Conservation (phyloP, 1,140 invertebrate genomes). For the Littorina saxatilis region DNA sequence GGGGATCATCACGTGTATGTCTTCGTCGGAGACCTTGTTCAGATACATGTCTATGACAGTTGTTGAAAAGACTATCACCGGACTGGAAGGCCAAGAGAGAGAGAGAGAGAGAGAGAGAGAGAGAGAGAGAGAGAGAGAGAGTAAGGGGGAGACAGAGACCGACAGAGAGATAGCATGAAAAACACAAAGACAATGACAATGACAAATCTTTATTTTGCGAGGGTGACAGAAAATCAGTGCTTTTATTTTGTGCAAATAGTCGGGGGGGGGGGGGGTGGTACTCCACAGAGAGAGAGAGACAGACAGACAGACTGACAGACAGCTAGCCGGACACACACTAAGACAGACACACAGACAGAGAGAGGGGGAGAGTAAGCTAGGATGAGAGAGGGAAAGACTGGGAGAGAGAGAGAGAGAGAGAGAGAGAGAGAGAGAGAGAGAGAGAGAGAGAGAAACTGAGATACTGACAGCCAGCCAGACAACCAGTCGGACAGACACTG, state of each 20-base stretch:
- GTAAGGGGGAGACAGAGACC: neutral
- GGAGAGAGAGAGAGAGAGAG: neutral
- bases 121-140: slow-evolving; percentile 23
- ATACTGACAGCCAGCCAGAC: neutral
- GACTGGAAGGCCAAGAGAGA: slow-evolving; percentile 3
- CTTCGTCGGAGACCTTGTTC: no score
- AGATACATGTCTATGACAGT: neutral
- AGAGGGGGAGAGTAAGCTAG: neutral
- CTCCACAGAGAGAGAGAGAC: slow-evolving; percentile 9
- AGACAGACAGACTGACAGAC: neutral
- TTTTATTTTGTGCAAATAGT: no score
- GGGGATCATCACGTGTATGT: no score
- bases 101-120: slow-evolving; percentile 25
- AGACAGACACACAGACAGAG: neutral
- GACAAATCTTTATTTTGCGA: no score
- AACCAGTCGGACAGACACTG: neutral
- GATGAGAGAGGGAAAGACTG: neutral
- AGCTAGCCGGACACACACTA: neutral
- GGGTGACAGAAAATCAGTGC: neutral
- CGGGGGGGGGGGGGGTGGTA: no score
- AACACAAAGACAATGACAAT: no score
- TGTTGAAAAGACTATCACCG: no score
- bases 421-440: slow-evolving; percentile 25
- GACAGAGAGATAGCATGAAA: slow-evolving; percentile 3
- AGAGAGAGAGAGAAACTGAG: slow-evolving; percentile 15